Percentiles rank a stretch among this genome's conserved stretches.
Conservation (phyloP, 2,888 invertebrate genomes). For the Erebia ligea region DNA sequence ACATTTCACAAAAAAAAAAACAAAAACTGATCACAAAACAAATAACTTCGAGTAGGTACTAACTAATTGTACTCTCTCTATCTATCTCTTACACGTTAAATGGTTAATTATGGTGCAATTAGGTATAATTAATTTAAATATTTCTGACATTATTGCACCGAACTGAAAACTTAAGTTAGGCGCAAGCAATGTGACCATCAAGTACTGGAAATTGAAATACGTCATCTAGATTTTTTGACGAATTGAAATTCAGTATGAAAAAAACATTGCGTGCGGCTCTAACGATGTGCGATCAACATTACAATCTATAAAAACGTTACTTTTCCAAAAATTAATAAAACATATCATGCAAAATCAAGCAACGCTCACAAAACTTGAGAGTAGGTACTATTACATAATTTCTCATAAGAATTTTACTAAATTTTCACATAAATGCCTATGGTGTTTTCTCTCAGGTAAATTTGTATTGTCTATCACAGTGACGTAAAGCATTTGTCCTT, state of each 20-base stretch:
- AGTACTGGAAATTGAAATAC: no score
- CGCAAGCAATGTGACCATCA: neutral
- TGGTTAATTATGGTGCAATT: neutral
- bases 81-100: neutral
- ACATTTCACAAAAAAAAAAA: neutral
- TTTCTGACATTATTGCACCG: neutral
- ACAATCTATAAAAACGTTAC: neutral
- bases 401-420: slow-evolving; percentile 52
- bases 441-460: slow-evolving; percentile 72
- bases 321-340: neutral
- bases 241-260: neutral
- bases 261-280: neutral
- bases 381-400: slow-evolving; percentile 56
- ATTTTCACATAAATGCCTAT: slow-evolving; percentile 64
- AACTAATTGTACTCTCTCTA: neutral
- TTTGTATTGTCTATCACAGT: slow-evolving; percentile 80
- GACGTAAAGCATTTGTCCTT: slow-evolving; percentile 82
- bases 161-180: neutral
- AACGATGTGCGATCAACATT: neutral
- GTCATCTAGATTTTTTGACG: neutral
- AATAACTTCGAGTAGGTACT: neutral
- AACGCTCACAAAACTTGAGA: slow-evolving; percentile 54
- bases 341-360: slow-evolving; percentile 50
- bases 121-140: neutral
- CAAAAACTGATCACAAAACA: neutral